These are phyloP conservation scores for Lycocerus yunnanus DNA, from an alignment of 2,888 invertebrate species.

Conservation along the genomic window DNA sequence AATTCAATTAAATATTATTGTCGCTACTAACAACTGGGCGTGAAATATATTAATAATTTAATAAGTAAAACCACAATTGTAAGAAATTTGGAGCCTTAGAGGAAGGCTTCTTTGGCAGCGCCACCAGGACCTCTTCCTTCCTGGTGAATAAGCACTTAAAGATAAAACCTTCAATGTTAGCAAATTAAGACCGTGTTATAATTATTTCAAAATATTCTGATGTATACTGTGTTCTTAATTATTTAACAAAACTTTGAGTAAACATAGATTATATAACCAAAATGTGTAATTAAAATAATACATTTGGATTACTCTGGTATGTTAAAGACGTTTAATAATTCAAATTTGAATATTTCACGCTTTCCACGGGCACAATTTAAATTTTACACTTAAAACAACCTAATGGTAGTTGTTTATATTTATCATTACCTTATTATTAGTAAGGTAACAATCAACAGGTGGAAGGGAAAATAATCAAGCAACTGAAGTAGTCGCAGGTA, in stretches of 20 bases:
- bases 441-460: conserved; percentile 7
- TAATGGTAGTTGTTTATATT: background rate
- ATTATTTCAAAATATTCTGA: too few species aligned
- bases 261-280: background rate
- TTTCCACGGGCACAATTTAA: background rate
- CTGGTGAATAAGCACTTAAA: too few species aligned
- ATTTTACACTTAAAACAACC: background rate
- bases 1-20: too few species aligned
- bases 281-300: background rate
- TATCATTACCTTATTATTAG: background rate
- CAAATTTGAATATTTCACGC: background rate
- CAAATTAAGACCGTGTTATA: too few species aligned
- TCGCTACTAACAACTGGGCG: too few species aligned
- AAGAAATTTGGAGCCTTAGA: too few species aligned
- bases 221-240: background rate
- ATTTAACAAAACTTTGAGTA: background rate
- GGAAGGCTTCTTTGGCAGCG: too few species aligned
- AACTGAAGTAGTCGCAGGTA: background rate
- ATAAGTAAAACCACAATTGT: too few species aligned
- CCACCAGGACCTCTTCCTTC: too few species aligned
- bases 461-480: conserved; percentile 6
- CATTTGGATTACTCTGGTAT: background rate
- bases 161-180: too few species aligned
- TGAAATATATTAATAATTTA: too few species aligned
- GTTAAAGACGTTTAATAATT: background rate